phyloP scores from a whole-genome alignment of 2,113 vertebrate genomes.

The Stegostoma tigrinum region DNA sequence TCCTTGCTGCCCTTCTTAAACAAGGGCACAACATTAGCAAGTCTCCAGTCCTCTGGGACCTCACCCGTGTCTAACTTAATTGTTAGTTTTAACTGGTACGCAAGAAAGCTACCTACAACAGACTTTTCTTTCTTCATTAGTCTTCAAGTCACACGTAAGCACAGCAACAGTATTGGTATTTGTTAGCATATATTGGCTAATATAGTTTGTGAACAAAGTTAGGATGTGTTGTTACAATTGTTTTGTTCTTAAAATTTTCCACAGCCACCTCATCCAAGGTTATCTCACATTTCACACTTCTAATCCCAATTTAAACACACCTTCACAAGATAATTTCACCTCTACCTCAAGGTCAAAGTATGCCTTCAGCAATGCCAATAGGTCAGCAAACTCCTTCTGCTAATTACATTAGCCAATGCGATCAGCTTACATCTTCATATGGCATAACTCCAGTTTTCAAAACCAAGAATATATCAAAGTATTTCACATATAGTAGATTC shows the following conservation, averaged over 20 bases:
- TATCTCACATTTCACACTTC: background rate
- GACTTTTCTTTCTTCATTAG: background rate
- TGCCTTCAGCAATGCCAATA: background rate
- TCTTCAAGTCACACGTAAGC: background rate
- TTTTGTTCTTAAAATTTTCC: background rate
- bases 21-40: too few relatives aligned
- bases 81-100: background rate
- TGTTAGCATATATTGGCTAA: background rate
- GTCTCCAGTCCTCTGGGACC: too few relatives aligned
- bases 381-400: background rate
- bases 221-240: background rate
- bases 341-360: background rate
- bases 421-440: background rate
- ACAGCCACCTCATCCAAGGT: background rate
- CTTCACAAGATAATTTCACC: background rate
- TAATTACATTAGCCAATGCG: background rate
- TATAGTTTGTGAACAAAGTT: background rate
- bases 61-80: too few relatives aligned
- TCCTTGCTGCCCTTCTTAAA: too few relatives aligned
- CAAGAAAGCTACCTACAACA: background rate
- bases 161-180: background rate
- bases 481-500: too few relatives aligned
- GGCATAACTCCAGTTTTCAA: background rate
- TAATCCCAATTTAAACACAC: background rate
- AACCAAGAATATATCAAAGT: background rate